Percentiles rank a stretch among this genome's conserved stretches.
Evolutionary conservation across 2,113 vertebrate species (phyloP).

Genomic region (Xiphophorus hellerii): DNA sequence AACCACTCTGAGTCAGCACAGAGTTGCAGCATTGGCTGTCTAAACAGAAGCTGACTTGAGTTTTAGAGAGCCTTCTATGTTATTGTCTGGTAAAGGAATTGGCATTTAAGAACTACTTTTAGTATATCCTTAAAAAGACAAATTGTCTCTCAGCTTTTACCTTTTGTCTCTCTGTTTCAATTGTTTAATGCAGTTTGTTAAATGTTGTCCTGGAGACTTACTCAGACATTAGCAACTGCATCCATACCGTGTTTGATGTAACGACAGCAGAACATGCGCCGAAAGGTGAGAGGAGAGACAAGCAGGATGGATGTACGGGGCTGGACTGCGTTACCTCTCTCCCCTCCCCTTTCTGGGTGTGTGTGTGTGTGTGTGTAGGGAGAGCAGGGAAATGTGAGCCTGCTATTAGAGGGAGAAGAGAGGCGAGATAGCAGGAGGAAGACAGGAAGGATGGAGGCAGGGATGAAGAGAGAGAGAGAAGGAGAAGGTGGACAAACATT

Average conservation of each 20-base stretch:
- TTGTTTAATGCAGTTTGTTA: background rate
- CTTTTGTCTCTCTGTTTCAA: background rate
- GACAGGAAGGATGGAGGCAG: constrained; percentile 16
- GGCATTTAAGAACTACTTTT: background rate
- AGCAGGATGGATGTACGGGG: background rate
- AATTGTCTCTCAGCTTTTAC: background rate
- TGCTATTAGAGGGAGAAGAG: constrained; percentile 54
- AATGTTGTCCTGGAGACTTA: background rate
- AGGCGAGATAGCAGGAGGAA: constrained; percentile 24
- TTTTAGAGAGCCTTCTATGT: constrained; percentile 21
- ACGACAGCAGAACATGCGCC: background rate
- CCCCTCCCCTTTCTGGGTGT: constrained; percentile 37
- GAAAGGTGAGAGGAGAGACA: constrained; percentile 8
- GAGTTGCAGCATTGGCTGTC: constrained; percentile 42
- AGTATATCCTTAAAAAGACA: background rate
- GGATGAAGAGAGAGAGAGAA: constrained; percentile 43
- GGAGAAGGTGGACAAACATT: constrained; percentile 59
- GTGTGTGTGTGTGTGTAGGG: constrained; percentile 15
- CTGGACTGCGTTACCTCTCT: constrained; percentile 25
- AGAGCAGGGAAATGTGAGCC: constrained; percentile 71
- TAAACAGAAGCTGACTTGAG: constrained; percentile 28
- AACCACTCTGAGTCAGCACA: constrained; percentile 27
- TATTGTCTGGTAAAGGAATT: background rate
- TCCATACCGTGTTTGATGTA: background rate
- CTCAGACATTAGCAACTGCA: background rate